These are phyloP conservation scores for Lagopus leucura DNA, from an alignment of 2,113 vertebrate genomes.

Conservation along the genomic window DNA sequence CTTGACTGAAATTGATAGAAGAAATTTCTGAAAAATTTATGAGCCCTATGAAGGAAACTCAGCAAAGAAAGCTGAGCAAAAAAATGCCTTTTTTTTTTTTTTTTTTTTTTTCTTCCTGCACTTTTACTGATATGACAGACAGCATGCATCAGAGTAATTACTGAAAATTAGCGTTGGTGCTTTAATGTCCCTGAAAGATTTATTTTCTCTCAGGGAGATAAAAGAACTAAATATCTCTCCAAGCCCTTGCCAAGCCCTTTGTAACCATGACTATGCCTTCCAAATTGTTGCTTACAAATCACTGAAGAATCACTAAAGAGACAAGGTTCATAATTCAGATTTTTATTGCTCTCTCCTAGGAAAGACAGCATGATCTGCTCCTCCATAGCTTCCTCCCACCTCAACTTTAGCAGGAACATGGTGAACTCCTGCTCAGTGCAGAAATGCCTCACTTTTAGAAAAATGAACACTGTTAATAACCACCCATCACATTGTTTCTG, in stretches of 20 bases:
- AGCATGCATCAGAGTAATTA: not conserved
- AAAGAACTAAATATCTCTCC: conserved; percentile 19
- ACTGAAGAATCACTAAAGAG: not conserved
- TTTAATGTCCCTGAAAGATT: not conserved
- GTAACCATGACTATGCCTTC: not conserved
- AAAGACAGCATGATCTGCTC: not conserved
- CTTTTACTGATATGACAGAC: not conserved
- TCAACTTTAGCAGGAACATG: not conserved
- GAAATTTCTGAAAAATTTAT: not conserved
- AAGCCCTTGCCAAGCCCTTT: not conserved
- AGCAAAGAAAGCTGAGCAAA: not conserved
- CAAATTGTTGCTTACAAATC: conserved; percentile 12
- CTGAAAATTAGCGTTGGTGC: not conserved
- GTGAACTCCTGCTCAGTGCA: not conserved
- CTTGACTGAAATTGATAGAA: not conserved
- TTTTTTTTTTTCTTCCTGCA: not conserved
- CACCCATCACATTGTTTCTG: not conserved
- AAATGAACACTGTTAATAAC: not conserved
- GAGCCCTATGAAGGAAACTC: not conserved
- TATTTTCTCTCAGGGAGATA: conserved; percentile 34
- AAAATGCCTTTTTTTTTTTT: not conserved
- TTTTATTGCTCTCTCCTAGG: not conserved
- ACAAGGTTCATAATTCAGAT: not conserved
- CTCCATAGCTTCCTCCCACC: not conserved
- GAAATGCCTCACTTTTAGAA: not conserved